Evolutionary conservation across 2,113 vertebrate genomes (phyloP).

Genomic region (Artemisiospiza belli): DNA sequence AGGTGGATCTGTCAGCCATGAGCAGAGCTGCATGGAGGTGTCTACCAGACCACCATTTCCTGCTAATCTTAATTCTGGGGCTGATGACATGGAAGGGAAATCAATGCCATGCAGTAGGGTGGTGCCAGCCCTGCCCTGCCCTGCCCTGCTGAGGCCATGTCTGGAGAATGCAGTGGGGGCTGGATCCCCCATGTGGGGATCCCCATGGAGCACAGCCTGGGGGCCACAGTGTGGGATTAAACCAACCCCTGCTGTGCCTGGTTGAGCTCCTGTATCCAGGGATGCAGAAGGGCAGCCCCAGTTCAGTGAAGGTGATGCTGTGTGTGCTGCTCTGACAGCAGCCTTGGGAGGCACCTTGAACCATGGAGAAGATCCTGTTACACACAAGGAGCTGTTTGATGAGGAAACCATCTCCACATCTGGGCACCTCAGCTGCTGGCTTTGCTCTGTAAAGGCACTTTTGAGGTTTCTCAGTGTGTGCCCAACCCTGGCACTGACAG

Average conservation of each 20-base stretch:
- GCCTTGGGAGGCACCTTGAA: background rate
- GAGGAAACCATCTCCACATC: background rate
- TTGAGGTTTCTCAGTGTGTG: background rate
- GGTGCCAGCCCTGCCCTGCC: background rate
- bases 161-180: background rate
- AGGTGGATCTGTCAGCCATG: no score
- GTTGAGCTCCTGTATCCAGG: background rate
- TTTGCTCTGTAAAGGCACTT: background rate
- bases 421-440: background rate
- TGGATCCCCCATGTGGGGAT: background rate
- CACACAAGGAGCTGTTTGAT: background rate
- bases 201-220: rapidly evolving
- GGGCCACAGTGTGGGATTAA: background rate
- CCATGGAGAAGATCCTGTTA: background rate
- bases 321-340: background rate
- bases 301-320: background rate
- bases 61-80: background rate
- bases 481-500: background rate
- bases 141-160: background rate
- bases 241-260: background rate
- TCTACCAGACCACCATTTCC: background rate
- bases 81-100: background rate
- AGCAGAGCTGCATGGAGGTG: background rate
- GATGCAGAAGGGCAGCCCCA: background rate
- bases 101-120: background rate